Base-by-base conservation (phyloP, 2,888 invertebrate species). In the Caradrina kadenii region DNA sequence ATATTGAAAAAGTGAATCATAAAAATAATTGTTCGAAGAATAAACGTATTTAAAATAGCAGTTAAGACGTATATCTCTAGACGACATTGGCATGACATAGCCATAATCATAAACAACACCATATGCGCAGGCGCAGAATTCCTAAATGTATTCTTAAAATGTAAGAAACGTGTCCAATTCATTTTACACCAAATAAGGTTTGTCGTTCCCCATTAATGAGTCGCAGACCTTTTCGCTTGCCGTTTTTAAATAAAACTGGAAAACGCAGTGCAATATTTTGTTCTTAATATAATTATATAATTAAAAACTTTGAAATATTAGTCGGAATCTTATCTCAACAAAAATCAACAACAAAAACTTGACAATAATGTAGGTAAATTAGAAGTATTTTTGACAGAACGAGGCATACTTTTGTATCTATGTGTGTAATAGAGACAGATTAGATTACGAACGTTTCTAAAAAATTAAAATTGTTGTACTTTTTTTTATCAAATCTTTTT, bases 161-260 rank as follows among this genome's bases (percentile, higher is more conserved):
- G 22, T 59, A 45, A 58, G 39, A 26, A 68, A 68, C 58, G 1
- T 17, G 50, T 39, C 17, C 15, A 52, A 48, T 8, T 7, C 26
- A 17, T 61, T 62, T 63, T 54, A 39, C 53, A 31, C 65, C 65
- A 21, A 42, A 62, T 42, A 54, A 58, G 56, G 63, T 45, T 49
- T 13, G 69, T 68, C 75, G 69, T 80, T 68, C 21, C 26, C 42
- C 53, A 64, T 68, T 54, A 75, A 80, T 8, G 42, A 64, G 70
- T 74, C 80, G 49, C 5, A 66, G 19, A 68, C 65, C 67, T 68
- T 54, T 54, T 48, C 1, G 31, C n/a, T 50, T 26, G 45, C 42
- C 8, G 17, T 62, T 67, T 68, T 64, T 15, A 55, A 49, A 42
- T 60, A 58, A 79, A 75, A 67, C 45, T 55, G 35, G n/a, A 39